Evolutionary conservation across 2,888 invertebrate species (phyloP).

Genomic region (Drosophila mimica): DNA sequence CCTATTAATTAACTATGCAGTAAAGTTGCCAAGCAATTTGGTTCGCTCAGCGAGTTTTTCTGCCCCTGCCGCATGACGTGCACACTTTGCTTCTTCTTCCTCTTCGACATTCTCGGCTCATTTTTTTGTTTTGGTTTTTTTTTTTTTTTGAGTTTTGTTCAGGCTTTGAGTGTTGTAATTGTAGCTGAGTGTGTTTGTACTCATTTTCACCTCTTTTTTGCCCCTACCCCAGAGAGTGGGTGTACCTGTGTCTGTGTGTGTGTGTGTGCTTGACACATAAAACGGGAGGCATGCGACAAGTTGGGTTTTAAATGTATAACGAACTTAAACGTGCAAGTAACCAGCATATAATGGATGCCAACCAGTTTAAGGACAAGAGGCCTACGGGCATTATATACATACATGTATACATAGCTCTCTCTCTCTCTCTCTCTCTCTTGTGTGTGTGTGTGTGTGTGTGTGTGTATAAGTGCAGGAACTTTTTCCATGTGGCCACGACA

Average conservation of each 20-base stretch:
- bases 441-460: conserved; percentile 28
- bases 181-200: conserved; percentile 73
- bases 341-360: conserved; percentile 74
- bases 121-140: conserved; percentile 12
- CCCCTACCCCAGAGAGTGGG: conserved; percentile 5
- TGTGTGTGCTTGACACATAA: conserved; percentile 75
- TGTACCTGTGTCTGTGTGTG: conserved; percentile 23
- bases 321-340: conserved; percentile 80
- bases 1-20: conserved; percentile 83
- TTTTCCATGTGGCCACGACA: conserved; percentile 62
- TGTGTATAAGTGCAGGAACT: conserved; percentile 23
- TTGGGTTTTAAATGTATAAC: conserved; percentile 71
- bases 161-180: conserved; percentile 73
- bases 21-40: conserved; percentile 77
- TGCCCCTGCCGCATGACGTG: conserved; percentile 42
- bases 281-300: conserved; percentile 50
- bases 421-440: neutral
- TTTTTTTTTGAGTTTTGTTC: conserved; percentile 14
- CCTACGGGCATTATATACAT: conserved; percentile 48
- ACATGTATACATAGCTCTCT: conserved; percentile 1
- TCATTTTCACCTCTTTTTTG: conserved; percentile 75
- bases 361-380: conserved; percentile 69
- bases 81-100: conserved; percentile 32
- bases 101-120: conserved; percentile 1
- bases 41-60: conserved; percentile 59